Conservation (phyloP, 2,888 invertebrate species). For the Pyrrhopygopsis socrates region DNA sequence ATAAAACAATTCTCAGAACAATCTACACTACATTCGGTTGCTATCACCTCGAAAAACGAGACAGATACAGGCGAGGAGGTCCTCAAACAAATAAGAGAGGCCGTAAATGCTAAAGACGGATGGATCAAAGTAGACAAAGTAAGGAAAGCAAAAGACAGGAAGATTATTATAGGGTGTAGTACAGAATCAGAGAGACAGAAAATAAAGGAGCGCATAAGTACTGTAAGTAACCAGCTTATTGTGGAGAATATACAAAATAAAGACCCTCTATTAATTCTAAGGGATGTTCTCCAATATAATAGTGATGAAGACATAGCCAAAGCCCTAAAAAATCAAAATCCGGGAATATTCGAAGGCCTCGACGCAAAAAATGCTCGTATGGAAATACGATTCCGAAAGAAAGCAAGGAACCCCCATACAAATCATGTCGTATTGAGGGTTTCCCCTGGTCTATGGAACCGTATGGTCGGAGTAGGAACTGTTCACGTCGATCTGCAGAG, state of each 20-base stretch:
- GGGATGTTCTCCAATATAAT: not conserved
- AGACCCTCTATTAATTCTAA: not conserved
- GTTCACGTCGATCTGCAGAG: too few species aligned
- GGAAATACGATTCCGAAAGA: not conserved
- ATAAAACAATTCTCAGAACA: not conserved
- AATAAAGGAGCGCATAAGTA: not conserved
- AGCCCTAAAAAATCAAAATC: not conserved
- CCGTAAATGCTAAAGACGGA: too few species aligned
- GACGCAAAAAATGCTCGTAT: not conserved
- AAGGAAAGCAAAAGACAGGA: not conserved
- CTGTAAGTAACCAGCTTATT: not conserved
- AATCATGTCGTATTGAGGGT: not conserved
- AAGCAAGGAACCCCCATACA: not conserved
- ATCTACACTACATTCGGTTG: not conserved
- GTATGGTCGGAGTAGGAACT: not conserved
- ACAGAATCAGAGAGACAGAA: not conserved
- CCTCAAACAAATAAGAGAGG: not conserved
- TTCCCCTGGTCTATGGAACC: not conserved
- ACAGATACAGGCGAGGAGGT: not conserved
- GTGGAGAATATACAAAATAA: not conserved
- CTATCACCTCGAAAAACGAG: not conserved
- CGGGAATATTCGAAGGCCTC: not conserved
- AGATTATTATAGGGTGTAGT: not conserved
- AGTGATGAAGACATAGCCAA: not conserved
- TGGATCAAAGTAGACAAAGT: not conserved